Conservation (phyloP, 2,888 invertebrate species). For the Dicranocentrus wangi region DNA sequence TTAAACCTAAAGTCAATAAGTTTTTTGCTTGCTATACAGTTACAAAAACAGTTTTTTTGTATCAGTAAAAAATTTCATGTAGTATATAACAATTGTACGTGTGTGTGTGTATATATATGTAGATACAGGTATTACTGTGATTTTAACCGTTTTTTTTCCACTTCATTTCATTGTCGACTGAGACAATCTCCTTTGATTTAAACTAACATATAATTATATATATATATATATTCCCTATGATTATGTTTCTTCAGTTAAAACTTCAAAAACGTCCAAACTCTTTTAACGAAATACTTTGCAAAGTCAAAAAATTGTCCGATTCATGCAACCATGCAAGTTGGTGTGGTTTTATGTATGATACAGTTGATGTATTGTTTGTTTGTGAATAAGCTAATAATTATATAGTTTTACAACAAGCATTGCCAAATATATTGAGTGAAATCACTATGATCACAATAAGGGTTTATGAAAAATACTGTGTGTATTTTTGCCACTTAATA, state of each 20-base stretch:
- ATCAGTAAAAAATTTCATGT: slow-evolving; percentile 48
- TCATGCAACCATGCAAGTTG: too few species aligned
- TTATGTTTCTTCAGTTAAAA: not conserved
- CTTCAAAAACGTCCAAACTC: not conserved
- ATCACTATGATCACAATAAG: too few species aligned
- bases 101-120: not conserved
- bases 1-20: not conserved
- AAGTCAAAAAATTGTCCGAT: too few species aligned
- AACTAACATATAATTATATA: not conserved
- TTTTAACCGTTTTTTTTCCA: not conserved
- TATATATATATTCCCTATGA: not conserved
- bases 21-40: not conserved
- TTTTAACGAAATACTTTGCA: not conserved
- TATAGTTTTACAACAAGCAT: not conserved
- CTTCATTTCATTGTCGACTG: not conserved
- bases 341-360: not conserved
- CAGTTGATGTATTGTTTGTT: not conserved
- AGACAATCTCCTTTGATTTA: slow-evolving; percentile 5
- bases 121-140: not conserved
- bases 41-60: slow-evolving; percentile 30
- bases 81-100: not conserved
- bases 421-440: too few species aligned
- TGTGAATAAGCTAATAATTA: not conserved
- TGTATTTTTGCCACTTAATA: too few species aligned
- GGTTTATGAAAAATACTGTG: too few species aligned